Base-by-base conservation (phyloP, 2,113 vertebrate species). In the Eidolon helvum region DNA sequence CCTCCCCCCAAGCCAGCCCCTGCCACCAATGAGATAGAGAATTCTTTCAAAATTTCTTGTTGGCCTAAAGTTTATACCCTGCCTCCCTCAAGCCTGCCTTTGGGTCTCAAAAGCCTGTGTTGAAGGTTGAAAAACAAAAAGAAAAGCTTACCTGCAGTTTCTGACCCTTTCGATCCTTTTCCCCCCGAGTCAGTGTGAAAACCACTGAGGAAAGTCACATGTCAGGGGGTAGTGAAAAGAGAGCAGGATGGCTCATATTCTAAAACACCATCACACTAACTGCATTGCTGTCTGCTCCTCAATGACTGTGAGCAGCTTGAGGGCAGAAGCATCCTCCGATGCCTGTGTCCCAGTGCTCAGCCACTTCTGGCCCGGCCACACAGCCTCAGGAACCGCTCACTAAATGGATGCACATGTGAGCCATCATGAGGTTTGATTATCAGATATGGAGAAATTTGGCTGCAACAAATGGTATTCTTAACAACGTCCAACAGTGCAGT, bases 401-500 rank as follows among this genome's bases (percentile, higher is more conserved):
- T 90, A 95, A 95, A 33, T 5, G 11, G 65, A 88, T 9, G 21
- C 59, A 79, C 48, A 66, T 78, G 92, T 87, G 72, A 91, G 66
- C 61, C 68, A 22, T 77, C 74, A 68, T 10, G 8, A 28, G 45
- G 82, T 86, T 50, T 83, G 89, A 86, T 88, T 12, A 93, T 89
- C 86, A 78, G 72, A 95, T 63, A 96, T 24, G 50, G 79, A 89
- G 77, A 85, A 65, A 83, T 69, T 79, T 91, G 94, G 48, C 68
- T 68, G 21, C 68, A 68, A 75, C 45, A 55, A 91, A 61, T 18
- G 53, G n/a, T 53, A 69, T 94, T 82, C 91, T 87, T 79, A 94
- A 83, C 87, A 95, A 90, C 90, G 90, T 96, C 87, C 74, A 96
- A 97, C n/a, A 53, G 68, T 26, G 35, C 77, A 68, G 38, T 94